Conservation (phyloP, 1,140 invertebrate genomes). For the Drosophila arawakana region DNA sequence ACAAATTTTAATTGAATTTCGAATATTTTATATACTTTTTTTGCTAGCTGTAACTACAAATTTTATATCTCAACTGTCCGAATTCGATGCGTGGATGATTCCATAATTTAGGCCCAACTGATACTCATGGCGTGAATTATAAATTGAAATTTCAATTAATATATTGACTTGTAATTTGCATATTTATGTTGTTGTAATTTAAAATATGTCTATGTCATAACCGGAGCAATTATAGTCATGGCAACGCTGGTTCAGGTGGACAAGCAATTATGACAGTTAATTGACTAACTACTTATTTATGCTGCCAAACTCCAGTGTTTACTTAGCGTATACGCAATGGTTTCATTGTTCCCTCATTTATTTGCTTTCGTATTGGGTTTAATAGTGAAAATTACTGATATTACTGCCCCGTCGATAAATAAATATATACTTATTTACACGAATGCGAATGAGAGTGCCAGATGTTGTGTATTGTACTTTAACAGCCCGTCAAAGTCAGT, state of each 20-base stretch:
- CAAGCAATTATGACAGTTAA: conserved; percentile 16
- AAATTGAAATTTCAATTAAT: conserved; percentile 1
- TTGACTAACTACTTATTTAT: conserved; percentile 27
- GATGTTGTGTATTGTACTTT: conserved; percentile 18
- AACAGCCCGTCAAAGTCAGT: conserved; percentile 30
- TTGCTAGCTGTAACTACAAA: no score
- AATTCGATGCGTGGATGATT: no score
- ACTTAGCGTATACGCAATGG: conserved; percentile 27
- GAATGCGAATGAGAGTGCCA: background rate
- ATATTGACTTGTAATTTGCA: background rate
- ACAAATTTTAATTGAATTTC: background rate
- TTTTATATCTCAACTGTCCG: no score
- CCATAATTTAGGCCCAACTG: no score
- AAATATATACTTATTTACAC: conserved; percentile 9
- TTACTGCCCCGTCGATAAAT: conserved; percentile 30
- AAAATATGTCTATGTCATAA: conserved; percentile 5
- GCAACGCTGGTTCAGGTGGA: conserved; percentile 17
- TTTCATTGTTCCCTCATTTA: conserved; percentile 19
- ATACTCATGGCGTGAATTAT: background rate
- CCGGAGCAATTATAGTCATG: background rate
- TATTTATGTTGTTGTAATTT: background rate
- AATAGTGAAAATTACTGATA: conserved; percentile 30
- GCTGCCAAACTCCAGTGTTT: conserved; percentile 10
- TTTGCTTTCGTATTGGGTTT: conserved; percentile 7
- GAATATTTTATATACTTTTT: no score